Base-by-base conservation (phyloP, 2,888 invertebrate genomes). In the Platycheirus albimanus region DNA sequence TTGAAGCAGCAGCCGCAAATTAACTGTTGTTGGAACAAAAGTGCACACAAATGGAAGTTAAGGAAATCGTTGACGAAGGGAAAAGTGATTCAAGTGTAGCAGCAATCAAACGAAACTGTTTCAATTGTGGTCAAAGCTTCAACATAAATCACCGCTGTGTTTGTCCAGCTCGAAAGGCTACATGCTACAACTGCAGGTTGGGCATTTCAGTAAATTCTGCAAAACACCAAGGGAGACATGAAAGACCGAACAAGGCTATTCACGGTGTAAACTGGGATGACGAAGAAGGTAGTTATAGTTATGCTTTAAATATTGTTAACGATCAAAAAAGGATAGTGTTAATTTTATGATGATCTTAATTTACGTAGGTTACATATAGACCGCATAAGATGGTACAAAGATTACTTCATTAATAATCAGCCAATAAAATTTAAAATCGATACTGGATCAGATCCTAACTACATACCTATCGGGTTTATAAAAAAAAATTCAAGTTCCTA, bases 401-500 rank as follows among this genome's bases (percentile, higher is more conserved):
- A 17, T 11, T 43, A 45, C 11, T 5, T 4, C 8, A 45, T 30
- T 61, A 30, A 61, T n/a, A 43, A 45, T 45, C 17, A 10, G 43
- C n/a, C 7, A 45, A 30, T 11, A 13, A 61, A 15, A 45, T 45
- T 45, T 17, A 43, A 61, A 28, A 61, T 45, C 11, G 41, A 56
- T 13, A 24, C 41, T 24, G 41, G 24, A 8, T 56, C 41, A 10
- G 49, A 24, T 10, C n/a, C 36, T 13, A 52, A 52, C 28, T 56
- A 47, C n/a, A 61, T 69, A 49, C 41, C 28, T 75, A 41, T n/a
- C n/a, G n/a, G n/a, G n/a, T n/a, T n/a, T n/a, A 49, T 75, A 3
- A 75, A 56, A 19, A n/a, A 66, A 67, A 67, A 20, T 67, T 24
- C 41, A 24, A 4, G 24, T 24, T 24, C 3, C 24, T 3, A 4